phyloP scores from a whole-genome alignment of 35 echinoderm and acorn worm species.

The Patiria miniata region DNA sequence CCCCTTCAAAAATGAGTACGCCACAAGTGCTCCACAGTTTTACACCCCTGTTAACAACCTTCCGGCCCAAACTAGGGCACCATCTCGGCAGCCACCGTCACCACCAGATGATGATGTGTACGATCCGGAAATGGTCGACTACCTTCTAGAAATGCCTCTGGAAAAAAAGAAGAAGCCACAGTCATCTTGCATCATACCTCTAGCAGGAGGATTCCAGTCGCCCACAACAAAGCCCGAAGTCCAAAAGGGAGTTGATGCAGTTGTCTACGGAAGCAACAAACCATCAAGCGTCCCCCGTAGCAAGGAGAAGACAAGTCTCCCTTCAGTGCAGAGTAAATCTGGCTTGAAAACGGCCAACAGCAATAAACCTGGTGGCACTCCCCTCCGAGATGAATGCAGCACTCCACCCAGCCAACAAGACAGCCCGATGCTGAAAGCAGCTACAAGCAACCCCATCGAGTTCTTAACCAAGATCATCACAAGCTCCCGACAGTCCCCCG shows the following conservation, averaged over 20 bases:
- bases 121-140: conserved; percentile 20
- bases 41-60: neutral
- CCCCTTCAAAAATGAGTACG: neutral
- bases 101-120: neutral
- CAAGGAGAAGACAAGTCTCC: neutral
- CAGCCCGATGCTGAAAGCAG: conserved; percentile 46
- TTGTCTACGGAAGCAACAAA: neutral
- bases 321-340: neutral
- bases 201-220: neutral
- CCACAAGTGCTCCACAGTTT: neutral
- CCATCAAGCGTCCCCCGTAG: neutral
- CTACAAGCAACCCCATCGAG: conserved; percentile 63
- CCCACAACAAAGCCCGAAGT: neutral
- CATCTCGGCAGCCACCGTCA: neutral
- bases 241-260: neutral
- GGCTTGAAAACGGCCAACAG: neutral
- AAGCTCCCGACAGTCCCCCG: conserved; percentile 36
- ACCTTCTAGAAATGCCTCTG: conserved; percentile 10
- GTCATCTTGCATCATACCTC: neutral
- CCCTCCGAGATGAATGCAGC: conserved; percentile 16
- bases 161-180: conserved; percentile 17
- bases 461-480: conserved; percentile 72
- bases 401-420: neutral
- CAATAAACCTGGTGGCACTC: conserved; percentile 10
- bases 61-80: neutral